Conservation (phyloP, 1,140 invertebrate species). For the Drosophila sturtevanti region DNA sequence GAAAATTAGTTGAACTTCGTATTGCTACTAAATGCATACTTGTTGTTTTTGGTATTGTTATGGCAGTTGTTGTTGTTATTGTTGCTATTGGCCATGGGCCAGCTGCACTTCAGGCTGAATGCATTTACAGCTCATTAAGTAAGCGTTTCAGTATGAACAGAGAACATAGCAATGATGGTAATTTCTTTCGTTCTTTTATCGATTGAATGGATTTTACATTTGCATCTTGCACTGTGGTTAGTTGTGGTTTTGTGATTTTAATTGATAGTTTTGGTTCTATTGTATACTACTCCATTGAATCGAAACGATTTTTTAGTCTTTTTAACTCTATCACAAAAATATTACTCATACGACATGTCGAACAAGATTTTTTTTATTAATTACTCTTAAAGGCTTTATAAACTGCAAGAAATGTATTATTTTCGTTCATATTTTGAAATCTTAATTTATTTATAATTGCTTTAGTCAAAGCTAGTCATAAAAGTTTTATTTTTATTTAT, state of each 20-base stretch:
- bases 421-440: too few species aligned
- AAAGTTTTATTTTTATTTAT: neutral
- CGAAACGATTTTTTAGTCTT: too few species aligned
- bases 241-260: too few species aligned
- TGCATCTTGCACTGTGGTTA: neutral
- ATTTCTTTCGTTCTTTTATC: neutral
- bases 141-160: constrained; percentile 14
- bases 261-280: too few species aligned
- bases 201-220: neutral
- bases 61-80: neutral
- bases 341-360: neutral
- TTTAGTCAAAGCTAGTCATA: neutral
- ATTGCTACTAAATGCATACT: neutral
- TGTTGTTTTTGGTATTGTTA: neutral
- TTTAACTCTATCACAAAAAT: too few species aligned
- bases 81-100: constrained; percentile 22
- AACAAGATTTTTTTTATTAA: too few species aligned
- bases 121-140: constrained; percentile 54
- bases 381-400: too few species aligned
- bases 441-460: too few species aligned
- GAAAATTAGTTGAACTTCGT: neutral
- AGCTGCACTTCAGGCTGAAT: constrained; percentile 28
- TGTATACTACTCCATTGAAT: neutral
- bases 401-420: too few species aligned
- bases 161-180: neutral